Percentiles rank a stretch among this genome's conserved stretches.
These are phyloP conservation scores for Calypte anna DNA, from an alignment of 2,113 vertebrate genomes.

Conservation along the genomic window DNA sequence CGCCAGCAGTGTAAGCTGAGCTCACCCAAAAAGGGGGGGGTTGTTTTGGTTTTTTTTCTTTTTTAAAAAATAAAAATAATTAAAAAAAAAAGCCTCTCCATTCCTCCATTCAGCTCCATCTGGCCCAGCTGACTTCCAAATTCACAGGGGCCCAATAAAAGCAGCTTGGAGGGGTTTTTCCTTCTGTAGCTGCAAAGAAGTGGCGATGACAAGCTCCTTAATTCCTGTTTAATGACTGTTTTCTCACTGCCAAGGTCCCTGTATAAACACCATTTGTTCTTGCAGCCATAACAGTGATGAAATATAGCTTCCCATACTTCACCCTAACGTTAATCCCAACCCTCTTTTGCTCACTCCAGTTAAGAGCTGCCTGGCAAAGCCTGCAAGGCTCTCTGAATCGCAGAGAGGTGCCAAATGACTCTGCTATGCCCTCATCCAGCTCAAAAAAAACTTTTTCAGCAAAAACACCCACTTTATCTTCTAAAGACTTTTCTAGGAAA, in stretches of 20 bases:
- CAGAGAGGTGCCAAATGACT: constrained; percentile 59
- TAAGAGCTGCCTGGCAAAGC: constrained; percentile 56
- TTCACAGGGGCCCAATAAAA: constrained; percentile 83
- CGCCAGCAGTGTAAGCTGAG: constrained; percentile 47
- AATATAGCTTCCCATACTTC: constrained; percentile 82
- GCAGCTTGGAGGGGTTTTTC: constrained; percentile 75
- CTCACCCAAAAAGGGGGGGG: background rate
- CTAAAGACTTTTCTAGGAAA: constrained; percentile 52
- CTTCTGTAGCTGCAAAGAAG: constrained; percentile 79
- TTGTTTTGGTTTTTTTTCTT: too few relatives aligned
- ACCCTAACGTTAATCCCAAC: constrained; percentile 75
- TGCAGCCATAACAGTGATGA: constrained; percentile 82
- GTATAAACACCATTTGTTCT: constrained; percentile 85
- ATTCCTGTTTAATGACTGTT: constrained; percentile 89
- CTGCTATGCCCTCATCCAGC: constrained; percentile 31
- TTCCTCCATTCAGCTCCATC: constrained; percentile 62
- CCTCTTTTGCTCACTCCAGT: constrained; percentile 42
- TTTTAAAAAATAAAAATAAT: background rate
- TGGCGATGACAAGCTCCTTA: constrained; percentile 86
- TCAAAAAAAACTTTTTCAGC: background rate
- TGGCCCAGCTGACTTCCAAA: constrained; percentile 71
- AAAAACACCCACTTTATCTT: constrained; percentile 54
- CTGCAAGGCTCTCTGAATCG: background rate
- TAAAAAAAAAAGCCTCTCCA: constrained; percentile 13
- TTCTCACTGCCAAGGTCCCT: constrained; percentile 86